A percentile compares a stretch with the other conserved stretches of the same genome.
phyloP scores from a whole-genome alignment of 2,113 vertebrate species.

The Rhabdornis inornatus region DNA sequence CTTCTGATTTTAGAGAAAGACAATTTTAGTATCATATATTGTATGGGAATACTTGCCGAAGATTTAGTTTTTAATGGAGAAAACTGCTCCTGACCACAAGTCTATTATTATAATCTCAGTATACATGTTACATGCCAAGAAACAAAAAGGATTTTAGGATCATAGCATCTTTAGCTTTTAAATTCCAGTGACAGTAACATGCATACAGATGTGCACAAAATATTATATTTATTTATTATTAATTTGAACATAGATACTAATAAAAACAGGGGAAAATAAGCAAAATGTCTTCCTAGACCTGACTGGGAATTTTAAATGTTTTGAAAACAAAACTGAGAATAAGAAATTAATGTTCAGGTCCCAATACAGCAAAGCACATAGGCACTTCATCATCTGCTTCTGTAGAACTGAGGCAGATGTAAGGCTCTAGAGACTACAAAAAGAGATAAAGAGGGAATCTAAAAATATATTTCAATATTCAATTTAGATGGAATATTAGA shows the following conservation, averaged over 20 bases:
- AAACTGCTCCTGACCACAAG: not conserved
- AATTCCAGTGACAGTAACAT: not conserved
- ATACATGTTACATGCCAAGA: not conserved
- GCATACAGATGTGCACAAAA: not conserved
- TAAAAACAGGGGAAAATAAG: not conserved
- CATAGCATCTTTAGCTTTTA: not conserved
- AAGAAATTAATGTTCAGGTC: not conserved
- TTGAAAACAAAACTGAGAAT: conserved; percentile 11
- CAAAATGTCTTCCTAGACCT: not conserved
- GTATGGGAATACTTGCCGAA: not conserved
- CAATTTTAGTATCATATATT: not conserved
- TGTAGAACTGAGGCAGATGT: not conserved
- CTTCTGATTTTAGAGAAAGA: not conserved
- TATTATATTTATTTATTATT: not conserved
- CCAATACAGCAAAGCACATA: not conserved
- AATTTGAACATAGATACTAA: not conserved
- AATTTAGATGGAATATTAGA: not conserved
- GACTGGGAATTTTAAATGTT: not conserved
- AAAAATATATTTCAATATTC: conserved; percentile 14
- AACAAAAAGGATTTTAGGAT: not conserved
- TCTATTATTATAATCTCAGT: not conserved
- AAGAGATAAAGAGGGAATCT: not conserved
- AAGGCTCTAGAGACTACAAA: not conserved
- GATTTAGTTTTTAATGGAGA: not conserved
- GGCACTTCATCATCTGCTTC: not conserved